These are phyloP conservation scores for Miltochrista miniata DNA, from an alignment of 2,888 invertebrate genomes.

Conservation along the genomic window DNA sequence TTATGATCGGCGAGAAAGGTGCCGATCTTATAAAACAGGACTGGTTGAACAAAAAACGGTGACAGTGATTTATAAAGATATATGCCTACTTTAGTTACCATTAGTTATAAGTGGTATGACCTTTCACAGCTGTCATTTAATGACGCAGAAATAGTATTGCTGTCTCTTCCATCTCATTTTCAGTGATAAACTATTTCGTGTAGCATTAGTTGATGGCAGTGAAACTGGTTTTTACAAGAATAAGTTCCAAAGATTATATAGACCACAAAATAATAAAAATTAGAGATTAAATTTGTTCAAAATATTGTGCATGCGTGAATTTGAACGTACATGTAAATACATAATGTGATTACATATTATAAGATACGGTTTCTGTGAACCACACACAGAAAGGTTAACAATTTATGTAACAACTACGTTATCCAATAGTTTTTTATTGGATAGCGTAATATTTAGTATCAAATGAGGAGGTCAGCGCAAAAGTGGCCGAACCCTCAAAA, in stretches of 20 bases:
- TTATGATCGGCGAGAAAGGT: slow-evolving; percentile 96
- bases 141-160: background rate
- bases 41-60: slow-evolving; percentile 84
- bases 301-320: too few species aligned
- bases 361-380: too few species aligned
- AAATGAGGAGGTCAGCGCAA: too few species aligned
- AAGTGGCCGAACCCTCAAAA: too few species aligned
- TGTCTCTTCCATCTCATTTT: background rate
- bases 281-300: too few species aligned
- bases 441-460: too few species aligned
- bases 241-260: slow-evolving; percentile 35
- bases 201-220: slow-evolving; percentile 6
- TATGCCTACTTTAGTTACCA: slow-evolving; percentile 36
- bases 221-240: slow-evolving; percentile 3
- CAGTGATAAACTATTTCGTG: background rate
- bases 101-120: slow-evolving; percentile 17
- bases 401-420: too few species aligned
- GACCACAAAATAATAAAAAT: background rate
- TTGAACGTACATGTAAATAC: too few species aligned
- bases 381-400: too few species aligned
- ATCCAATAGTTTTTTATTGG: too few species aligned
- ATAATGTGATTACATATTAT: too few species aligned
- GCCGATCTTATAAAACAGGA: slow-evolving; percentile 93
- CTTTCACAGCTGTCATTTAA: slow-evolving; percentile 8
- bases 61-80: slow-evolving; percentile 37